These are phyloP conservation scores for Pyrocoelia pectoralis DNA, from an alignment of 2,888 invertebrate genomes.

Conservation along the genomic window DNA sequence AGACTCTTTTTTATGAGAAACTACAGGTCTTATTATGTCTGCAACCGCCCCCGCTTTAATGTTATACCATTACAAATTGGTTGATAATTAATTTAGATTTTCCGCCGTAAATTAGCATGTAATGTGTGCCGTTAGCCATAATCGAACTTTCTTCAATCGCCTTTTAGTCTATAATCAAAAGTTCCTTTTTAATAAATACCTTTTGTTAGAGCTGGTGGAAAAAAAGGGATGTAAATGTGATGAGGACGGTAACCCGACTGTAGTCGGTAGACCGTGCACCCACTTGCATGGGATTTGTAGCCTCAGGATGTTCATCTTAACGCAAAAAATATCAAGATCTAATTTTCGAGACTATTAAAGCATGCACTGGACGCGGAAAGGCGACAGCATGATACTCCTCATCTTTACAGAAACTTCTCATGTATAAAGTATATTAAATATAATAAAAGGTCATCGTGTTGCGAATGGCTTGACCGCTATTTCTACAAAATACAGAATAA, in stretches of 20 bases:
- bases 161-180: too few species aligned
- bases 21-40: neutral
- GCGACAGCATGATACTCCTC: too few species aligned
- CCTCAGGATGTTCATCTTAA: constrained; percentile 24
- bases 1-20: constrained; percentile 10
- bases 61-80: neutral
- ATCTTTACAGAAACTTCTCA: too few species aligned
- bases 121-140: too few species aligned
- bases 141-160: too few species aligned
- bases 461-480: too few species aligned
- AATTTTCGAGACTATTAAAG: constrained; percentile 9
- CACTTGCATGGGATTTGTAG: constrained; percentile 29
- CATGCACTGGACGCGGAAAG: constrained; percentile 2
- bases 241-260: constrained; percentile 36
- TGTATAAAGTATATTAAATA: too few species aligned
- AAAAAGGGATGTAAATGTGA: constrained; percentile 23
- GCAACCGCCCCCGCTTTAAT: neutral
- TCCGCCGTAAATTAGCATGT: neutral
- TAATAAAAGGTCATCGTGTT: too few species aligned
- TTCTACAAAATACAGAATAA: too few species aligned
- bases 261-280: constrained; percentile 37
- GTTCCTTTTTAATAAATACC: too few species aligned
- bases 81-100: neutral
- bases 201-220: neutral
- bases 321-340: constrained; percentile 10